A percentile compares a stretch with the other conserved stretches of the same genome.
phyloP scores from a whole-genome alignment of 2,113 vertebrate species.

The Talpa occidentalis region DNA sequence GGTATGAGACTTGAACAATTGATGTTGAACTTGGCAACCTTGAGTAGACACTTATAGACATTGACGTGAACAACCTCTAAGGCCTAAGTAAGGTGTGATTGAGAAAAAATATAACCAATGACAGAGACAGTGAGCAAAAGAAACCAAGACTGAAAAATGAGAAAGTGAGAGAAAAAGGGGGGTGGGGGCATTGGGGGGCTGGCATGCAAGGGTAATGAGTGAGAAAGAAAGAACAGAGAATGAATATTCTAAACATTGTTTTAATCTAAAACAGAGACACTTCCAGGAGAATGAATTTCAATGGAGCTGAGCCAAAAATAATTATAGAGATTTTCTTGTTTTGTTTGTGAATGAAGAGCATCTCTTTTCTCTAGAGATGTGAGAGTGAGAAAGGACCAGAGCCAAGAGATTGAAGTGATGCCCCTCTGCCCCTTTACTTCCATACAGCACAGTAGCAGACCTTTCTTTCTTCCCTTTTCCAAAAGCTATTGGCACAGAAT shows the following conservation, averaged over 20 bases:
- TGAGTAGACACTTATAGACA: background rate
- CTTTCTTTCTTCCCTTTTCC: slow-evolving; percentile 65
- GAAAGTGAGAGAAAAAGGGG: slow-evolving; percentile 21
- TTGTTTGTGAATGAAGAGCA: slow-evolving; percentile 82
- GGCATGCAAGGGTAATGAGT: slow-evolving; percentile 14
- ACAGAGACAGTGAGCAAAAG: slow-evolving; percentile 26
- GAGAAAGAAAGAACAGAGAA: slow-evolving; percentile 59
- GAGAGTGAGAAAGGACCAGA: background rate
- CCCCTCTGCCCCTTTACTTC: slow-evolving; percentile 47
- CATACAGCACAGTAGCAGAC: background rate
- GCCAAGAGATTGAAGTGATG: slow-evolving; percentile 71
- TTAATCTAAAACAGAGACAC: slow-evolving; percentile 73
- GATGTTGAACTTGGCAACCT: slow-evolving; percentile 5
- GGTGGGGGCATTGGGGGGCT: background rate
- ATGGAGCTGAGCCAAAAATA: slow-evolving; percentile 80
- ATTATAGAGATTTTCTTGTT: slow-evolving; percentile 83
- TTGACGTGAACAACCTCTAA: background rate
- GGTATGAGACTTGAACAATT: background rate
- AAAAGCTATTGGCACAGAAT: slow-evolving; percentile 67
- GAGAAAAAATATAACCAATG: slow-evolving; percentile 38
- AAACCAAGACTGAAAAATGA: slow-evolving; percentile 48
- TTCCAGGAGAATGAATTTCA: slow-evolving; percentile 70
- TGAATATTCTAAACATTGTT: slow-evolving; percentile 73
- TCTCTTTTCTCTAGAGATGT: slow-evolving; percentile 69
- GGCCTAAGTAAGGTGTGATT: slow-evolving; percentile 21